These are phyloP conservation scores for Microctenopoma steveboyesi DNA, from an alignment of 2,797 vertebrate genomes.

Conservation along the genomic window DNA sequence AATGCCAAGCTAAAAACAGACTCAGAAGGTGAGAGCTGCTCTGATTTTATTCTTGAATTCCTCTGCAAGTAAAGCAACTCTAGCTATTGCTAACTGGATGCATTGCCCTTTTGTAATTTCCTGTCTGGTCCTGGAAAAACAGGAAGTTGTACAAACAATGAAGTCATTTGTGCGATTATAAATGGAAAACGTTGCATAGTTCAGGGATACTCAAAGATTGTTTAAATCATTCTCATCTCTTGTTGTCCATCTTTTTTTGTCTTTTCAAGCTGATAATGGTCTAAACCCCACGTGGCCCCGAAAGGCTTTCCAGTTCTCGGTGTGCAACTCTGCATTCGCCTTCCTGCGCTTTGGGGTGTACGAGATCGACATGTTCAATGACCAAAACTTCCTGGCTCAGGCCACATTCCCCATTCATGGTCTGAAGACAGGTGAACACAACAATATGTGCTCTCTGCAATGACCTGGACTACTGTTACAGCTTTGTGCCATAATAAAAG, in stretches of 20 bases:
- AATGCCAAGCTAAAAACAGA: slow-evolving; percentile 94
- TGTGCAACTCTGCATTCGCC: slow-evolving; percentile 92
- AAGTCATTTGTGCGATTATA: slow-evolving; percentile 41
- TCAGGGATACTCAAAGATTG: neutral
- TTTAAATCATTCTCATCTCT: neutral
- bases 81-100: slow-evolving; percentile 42
- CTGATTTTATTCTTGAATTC: neutral
- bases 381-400: slow-evolving; percentile 98
- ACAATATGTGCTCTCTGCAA: neutral
- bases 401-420: slow-evolving; percentile 94
- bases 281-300: slow-evolving; percentile 94
- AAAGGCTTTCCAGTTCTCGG: slow-evolving; percentile 91
- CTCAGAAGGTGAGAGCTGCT: slow-evolving; percentile 86
- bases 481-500: neutral
- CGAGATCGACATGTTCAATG: slow-evolving; percentile 99
- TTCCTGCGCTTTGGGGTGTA: slow-evolving; percentile 97
- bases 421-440: slow-evolving; percentile 90
- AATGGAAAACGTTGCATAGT: slow-evolving; percentile 28
- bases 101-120: slow-evolving; percentile 40
- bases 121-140: slow-evolving; percentile 61
- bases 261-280: slow-evolving; percentile 91
- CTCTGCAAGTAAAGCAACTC: neutral
- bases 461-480: neutral
- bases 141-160: slow-evolving; percentile 64
- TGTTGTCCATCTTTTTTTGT: neutral